Conservation (phyloP, 1,140 invertebrate genomes). For the Leptonema lineaticorne region DNA sequence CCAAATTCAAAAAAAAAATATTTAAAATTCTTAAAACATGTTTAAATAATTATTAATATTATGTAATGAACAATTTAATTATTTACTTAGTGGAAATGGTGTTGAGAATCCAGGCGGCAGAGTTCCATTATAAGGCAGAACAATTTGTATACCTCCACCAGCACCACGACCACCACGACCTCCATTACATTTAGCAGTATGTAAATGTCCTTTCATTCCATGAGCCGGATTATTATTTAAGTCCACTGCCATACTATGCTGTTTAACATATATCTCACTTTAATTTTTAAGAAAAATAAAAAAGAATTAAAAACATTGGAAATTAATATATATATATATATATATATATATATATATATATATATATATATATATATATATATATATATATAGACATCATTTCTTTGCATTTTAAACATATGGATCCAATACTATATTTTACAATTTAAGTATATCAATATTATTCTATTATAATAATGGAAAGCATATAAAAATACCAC, state of each 20-base stretch:
- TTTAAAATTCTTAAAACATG: too few species aligned
- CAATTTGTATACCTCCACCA: background rate
- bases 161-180: background rate
- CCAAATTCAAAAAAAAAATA: too few species aligned
- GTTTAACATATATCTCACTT: background rate
- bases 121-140: background rate
- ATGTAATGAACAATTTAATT: too few species aligned
- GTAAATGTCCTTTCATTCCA: background rate
- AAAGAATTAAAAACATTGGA: background rate
- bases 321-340: background rate
- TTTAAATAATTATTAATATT: too few species aligned
- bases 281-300: background rate
- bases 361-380: background rate
- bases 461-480: too few species aligned
- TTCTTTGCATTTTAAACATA: background rate
- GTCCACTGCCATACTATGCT: background rate
- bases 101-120: background rate
- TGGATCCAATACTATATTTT: background rate
- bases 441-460: too few species aligned
- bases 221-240: background rate
- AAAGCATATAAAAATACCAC: too few species aligned
- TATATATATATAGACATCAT: background rate
- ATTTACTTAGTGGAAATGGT: too few species aligned
- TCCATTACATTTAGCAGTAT: background rate
- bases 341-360: background rate